Base-by-base conservation (phyloP, 2,113 vertebrate species). In the Nibea albiflora region DNA sequence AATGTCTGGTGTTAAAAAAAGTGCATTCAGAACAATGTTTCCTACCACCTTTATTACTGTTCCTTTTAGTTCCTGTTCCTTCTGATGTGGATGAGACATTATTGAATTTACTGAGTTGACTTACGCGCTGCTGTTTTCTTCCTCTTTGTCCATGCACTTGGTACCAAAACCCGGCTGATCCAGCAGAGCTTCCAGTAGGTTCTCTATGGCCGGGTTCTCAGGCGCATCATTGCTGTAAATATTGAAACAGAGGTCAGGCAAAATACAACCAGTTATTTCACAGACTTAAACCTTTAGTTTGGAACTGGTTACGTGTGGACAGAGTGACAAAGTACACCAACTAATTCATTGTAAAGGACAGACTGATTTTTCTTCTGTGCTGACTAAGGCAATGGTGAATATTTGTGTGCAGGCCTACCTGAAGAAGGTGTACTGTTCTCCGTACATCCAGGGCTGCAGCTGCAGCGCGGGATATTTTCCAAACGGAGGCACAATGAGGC, bases 371-470 rank as follows among this genome's bases (percentile, higher is more conserved):
- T 39, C 14, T 70, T 28, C 6, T 53, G 15, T n/a, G 39, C 14
- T 52, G 44, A 61, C 2, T 17, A 11, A n/a, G 2, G 7, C 58
- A 10, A n/a, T 5, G 1, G 12, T 66, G 54, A 39, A 47, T 11
- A 9, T 19, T 28, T 26, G 11, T 1, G 3, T 50, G 39, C 28
- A 35, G 17, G 39, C 79, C 24, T 87, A 98, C 97, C 97, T 98
- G 93, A 97, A 95, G 86, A 98, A 98, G 58, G 96, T 97, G 87
- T 94, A 95, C 90, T 97, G 97, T 3, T 95, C 83, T 4, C 96
- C 95, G 0, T 98, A 98, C 96, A 98, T 96, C 93, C 93, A 94
- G 0, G 96, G 97, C 68, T 94, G 95, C 8, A 99, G 95, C 65
- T 79, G 75, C 54, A 98, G 94, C 0, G 96, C 58, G 0, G 97